phyloP scores from a whole-genome alignment of 2,888 invertebrate genomes.

The Euplagia quadripunctaria region DNA sequence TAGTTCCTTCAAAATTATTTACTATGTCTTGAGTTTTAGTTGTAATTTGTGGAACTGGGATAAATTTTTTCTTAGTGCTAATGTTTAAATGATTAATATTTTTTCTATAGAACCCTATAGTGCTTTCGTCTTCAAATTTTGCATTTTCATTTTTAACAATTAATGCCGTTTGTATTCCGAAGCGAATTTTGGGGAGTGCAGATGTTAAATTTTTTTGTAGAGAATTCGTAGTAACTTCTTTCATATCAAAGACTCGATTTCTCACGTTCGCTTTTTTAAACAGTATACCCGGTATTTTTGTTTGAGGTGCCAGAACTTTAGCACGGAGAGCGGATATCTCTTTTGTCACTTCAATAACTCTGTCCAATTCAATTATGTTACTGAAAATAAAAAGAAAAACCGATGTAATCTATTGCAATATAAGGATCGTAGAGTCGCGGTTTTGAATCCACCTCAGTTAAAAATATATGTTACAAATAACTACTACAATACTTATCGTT shows the following conservation, averaged over 20 bases:
- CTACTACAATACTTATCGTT: no score
- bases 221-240: neutral
- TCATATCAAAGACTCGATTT: no score
- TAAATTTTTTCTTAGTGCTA: neutral
- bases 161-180: neutral
- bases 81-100: neutral
- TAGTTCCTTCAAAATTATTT: neutral
- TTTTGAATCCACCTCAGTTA: no score
- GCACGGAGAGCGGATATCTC: neutral
- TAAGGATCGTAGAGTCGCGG: no score
- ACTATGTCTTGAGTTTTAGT: no score
- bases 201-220: neutral
- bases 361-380: neutral
- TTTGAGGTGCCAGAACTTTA: neutral
- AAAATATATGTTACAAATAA: no score
- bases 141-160: neutral
- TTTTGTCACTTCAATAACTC: neutral
- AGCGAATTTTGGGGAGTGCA: neutral
- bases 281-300: neutral
- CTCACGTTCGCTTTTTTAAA: neutral
- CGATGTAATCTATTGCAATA: neutral
- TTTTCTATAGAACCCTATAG: slow-evolving; percentile 6
- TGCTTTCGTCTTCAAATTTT: neutral
- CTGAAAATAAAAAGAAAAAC: slow-evolving; percentile 1
- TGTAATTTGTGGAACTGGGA: neutral